Evolutionary conservation across 2,797 vertebrate genomes (phyloP).

Genomic region (Staurois parvus): DNA sequence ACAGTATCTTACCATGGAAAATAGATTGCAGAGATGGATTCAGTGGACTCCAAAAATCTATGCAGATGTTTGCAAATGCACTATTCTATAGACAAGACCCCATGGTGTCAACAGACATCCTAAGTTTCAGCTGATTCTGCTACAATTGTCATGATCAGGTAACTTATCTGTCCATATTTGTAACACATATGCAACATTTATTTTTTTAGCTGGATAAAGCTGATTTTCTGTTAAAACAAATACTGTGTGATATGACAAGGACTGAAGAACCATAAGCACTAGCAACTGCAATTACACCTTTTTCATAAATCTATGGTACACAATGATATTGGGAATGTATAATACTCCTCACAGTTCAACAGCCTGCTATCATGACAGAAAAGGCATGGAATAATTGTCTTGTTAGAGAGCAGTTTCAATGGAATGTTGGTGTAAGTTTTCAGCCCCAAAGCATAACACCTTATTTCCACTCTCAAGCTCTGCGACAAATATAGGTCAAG

Average conservation of each 20-base stretch:
- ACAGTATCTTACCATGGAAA: not conserved
- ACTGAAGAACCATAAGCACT: conserved; percentile 47
- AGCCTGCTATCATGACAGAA: conserved; percentile 52
- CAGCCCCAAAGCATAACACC: conserved; percentile 59
- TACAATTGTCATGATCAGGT: not conserved
- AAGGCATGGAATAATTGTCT: conserved; percentile 58
- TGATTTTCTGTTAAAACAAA: not conserved
- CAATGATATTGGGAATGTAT: conserved; percentile 53
- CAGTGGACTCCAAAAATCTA: not conserved
- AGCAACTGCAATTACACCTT: conserved; percentile 48
- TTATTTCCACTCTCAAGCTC: conserved; percentile 63
- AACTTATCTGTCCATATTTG: not conserved
- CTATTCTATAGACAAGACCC: not conserved
- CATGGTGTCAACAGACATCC: not conserved
- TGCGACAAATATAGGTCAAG: conserved; percentile 73
- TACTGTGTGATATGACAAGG: conserved; percentile 44
- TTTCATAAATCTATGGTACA: conserved; percentile 59
- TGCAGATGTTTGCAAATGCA: not conserved
- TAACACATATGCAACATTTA: not conserved
- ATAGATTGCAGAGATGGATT: not conserved
- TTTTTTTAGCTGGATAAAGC: not conserved
- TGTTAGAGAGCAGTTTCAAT: conserved; percentile 52
- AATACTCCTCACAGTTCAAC: conserved; percentile 45
- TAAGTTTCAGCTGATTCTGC: not conserved
- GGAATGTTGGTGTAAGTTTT: conserved; percentile 51